Evolutionary conservation across 92 coral and sea anemone genomes (phyloP), one percentile per base, ranked within the genome.

Genomic region (Heliopora coerulea): DNA sequence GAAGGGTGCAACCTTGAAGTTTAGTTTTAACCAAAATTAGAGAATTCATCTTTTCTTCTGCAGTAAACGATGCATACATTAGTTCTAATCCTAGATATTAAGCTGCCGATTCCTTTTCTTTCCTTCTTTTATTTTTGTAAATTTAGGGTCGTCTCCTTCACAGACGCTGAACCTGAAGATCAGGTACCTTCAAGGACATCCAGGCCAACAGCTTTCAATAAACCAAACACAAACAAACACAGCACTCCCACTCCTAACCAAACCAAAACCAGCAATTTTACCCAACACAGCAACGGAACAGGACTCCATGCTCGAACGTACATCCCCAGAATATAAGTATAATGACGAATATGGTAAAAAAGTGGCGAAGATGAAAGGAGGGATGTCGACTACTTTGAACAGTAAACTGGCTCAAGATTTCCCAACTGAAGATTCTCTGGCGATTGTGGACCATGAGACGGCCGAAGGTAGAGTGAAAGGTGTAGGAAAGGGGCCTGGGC

Each of bases 291-390:
- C 28, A 52, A 7, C 11, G 1, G 62, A 70, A 34, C 63, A 50
- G 18, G 58, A 70, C 63, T 28, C 34, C 34, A 42, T 50, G 0
- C 34, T 70, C 12, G 77, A 70, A 21, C 52, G 33, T 17, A 54
- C 54, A 49, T 70, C 77, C 15, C 77, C 77, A 8, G 77, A 70
- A 26, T 70, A 70, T 32, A 54, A 54, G 13, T 70, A 70, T 49
- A 4, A 50, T 5, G 62, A 31, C 60, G 61, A 70, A 0, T 12
- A 21, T 2, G 32, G 59, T 0, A 13, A 67, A n/a, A 67, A 44
- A 15, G 30, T 4, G 19, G 33, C 23, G 6, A 41, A 41, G 3
- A 2, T 13, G 12, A 14, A 67, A 11, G 33, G 31, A 19, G 23
- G 20, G 13, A 25, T 29, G 21, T 44, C 57, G 10, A 44, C 24